Conservation (phyloP, 2,797 vertebrate genomes). For the Neopelma chrysocephalum region DNA sequence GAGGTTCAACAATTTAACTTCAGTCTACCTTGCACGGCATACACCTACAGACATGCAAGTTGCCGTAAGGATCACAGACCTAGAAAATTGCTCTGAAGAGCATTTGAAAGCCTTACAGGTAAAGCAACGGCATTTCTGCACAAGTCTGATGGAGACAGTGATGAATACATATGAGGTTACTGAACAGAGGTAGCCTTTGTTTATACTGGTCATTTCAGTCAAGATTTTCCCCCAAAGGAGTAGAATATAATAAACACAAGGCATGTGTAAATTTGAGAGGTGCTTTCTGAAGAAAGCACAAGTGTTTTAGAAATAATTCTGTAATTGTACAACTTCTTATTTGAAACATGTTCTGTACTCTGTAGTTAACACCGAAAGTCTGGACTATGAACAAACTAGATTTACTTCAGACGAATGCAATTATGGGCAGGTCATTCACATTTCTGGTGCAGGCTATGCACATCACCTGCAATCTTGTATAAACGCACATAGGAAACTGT, state of each 20-base stretch:
- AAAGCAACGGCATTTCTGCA: constrained; percentile 24
- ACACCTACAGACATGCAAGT: constrained; percentile 87
- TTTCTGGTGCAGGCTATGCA: background rate
- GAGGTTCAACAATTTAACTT: constrained; percentile 92
- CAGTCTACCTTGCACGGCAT: constrained; percentile 90
- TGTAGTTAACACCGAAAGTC: background rate
- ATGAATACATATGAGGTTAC: background rate
- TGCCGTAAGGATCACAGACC: constrained; percentile 90
- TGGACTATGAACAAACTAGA: background rate
- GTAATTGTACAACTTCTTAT: background rate
- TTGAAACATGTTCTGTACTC: background rate
- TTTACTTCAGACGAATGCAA: background rate
- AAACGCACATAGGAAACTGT: background rate
- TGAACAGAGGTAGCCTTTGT: background rate
- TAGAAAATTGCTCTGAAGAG: constrained; percentile 94
- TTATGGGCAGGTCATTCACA: background rate
- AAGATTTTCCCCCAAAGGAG: background rate
- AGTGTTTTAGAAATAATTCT: background rate
- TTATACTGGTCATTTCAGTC: background rate
- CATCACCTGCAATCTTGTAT: background rate
- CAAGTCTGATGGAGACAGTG: background rate
- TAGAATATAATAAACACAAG: background rate
- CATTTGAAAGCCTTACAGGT: constrained; percentile 92
- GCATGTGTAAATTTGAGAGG: background rate
- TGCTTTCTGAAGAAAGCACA: background rate